Evolutionary conservation across 2,797 vertebrate genomes (phyloP), one percentile per base, ranked within the genome.

Genomic region (Microcaecilia unicolor): DNA sequence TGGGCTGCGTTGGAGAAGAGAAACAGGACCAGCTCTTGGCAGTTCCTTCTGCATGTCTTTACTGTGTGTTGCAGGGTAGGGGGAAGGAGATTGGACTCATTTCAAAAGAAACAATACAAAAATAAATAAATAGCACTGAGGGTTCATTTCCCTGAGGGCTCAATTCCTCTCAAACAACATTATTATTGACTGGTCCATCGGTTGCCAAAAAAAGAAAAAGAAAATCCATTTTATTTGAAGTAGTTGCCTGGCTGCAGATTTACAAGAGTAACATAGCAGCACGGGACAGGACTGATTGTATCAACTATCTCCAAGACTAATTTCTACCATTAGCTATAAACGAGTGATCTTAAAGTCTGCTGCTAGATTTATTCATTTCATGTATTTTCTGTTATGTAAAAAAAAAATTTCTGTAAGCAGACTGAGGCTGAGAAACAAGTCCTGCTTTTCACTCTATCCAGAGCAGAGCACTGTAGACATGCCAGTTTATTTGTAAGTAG

Each of bases 121-220:
- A 58, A 67, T 78, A n/a, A 80, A 80, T 82, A 81, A 81, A 76
- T 83, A 67, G 57, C 72, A 67, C 44, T 46, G 73, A 76, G 57
- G 60, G 58, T 70, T 77, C 74, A 48, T 73, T 70, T 79, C 70
- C 57, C 48, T 73, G 58, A 62, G 77, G 76, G 74, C 64, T 80
- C 72, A 74, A 28, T 81, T 74, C 57, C 72, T 73, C 67, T 79
- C 71, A 81, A 85, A 85, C 69, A 72, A 66, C 75, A 72, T 85
- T 84, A 80, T 84, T 77, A 85, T 83, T 81, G 83, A 84, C 72
- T 82, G 70, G 51, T 56, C 70, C 69, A 75, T 78, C 65, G 64
- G 78, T 77, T 83, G 81, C 83, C 80, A 83, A 77, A 78, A n/a
- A 78, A 73, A 52, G 56, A 73, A 80, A n/a, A n/a, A n/a, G n/a